These are phyloP conservation scores for Oxytorus armatus DNA, from an alignment of 2,888 invertebrate genomes.

Conservation along the genomic window DNA sequence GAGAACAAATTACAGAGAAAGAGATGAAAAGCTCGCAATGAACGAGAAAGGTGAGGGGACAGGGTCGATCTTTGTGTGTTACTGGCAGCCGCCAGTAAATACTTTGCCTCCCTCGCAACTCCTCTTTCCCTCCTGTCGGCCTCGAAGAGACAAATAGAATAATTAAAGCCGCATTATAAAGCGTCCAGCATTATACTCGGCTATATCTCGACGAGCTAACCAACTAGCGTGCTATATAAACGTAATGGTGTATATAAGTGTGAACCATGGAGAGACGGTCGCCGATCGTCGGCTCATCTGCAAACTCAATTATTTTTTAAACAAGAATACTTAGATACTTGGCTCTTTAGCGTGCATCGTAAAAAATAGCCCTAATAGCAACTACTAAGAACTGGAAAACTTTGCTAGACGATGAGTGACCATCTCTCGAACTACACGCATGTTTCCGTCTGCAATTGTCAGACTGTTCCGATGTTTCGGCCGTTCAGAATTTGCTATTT, in stretches of 20 bases:
- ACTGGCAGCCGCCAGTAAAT: slow-evolving; percentile 52
- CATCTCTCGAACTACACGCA: too few species aligned
- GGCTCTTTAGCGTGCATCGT: background rate
- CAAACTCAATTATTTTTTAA: slow-evolving; percentile 9
- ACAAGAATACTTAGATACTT: background rate
- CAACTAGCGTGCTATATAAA: slow-evolving; percentile 31
- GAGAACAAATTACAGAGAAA: background rate
- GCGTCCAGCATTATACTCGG: slow-evolving; percentile 58
- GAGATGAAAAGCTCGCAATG: background rate
- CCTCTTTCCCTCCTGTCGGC: slow-evolving; percentile 31
- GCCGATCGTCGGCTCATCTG: background rate
- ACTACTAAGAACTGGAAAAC: too few species aligned
- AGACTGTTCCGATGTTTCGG: too few species aligned
- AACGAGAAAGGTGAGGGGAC: slow-evolving; percentile 22
- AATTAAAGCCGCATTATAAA: slow-evolving; percentile 81
- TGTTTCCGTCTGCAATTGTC: too few species aligned
- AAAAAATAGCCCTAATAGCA: too few species aligned
- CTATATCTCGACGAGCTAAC: slow-evolving; percentile 59
- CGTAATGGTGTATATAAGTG: slow-evolving; percentile 25
- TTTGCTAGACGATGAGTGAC: too few species aligned
- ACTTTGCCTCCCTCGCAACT: slow-evolving; percentile 41
- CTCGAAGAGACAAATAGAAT: slow-evolving; percentile 78
- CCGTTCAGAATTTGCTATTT: too few species aligned
- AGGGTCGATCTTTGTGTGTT: slow-evolving; percentile 31
- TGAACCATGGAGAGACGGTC: background rate